Evolutionary conservation across 1,140 invertebrate species (phyloP), one percentile per base, ranked within the genome.

Genomic region (Acyrthosiphon pisum): DNA sequence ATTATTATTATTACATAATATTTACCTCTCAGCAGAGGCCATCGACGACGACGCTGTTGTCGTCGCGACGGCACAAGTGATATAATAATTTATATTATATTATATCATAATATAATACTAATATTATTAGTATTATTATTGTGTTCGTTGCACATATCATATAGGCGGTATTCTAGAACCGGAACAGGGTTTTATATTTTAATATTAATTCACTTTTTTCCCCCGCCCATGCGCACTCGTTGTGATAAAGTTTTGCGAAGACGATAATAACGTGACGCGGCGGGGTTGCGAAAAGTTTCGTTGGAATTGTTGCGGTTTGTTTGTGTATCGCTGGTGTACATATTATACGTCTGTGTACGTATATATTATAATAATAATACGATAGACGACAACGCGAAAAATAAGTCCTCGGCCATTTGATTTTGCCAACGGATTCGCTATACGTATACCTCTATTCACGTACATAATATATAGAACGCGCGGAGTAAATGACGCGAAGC

Each of bases 11-110:
- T n/a, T n/a, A n/a, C n/a, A n/a, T n/a, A n/a, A n/a, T 84, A 68
- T 30, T 68, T 35, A 88, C 87, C 7, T 53, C 87, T 89, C 87
- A 37, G 87, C 87, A 89, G 87, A 37, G 87, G 87, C 41, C 87
- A n/a, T 37, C 87, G 7, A 0, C 68, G 30, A 18, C 68, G 35
- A 23, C 44, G 20, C 18, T 41, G 87, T 53, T 35, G 48, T 53
- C 87, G 46, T 53, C 87, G 35, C 30, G 30, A 35, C 37, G 30
- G 37, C 86, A 35, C 46, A 35, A 22, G 20, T 89, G 87, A 89
- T 89, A 89, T 89, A 48, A 89, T 89, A 89, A 89, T 88, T 88
- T 88, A 60, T 14, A 68, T n/a, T 22, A 26, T 37, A 35, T 30
- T 18, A 53, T 50, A 50, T 11, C 14, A 23, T n/a, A 30, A 18